These are phyloP conservation scores for Eupithecia vulgata DNA, from an alignment of 2,888 invertebrate species.

Conservation along the genomic window DNA sequence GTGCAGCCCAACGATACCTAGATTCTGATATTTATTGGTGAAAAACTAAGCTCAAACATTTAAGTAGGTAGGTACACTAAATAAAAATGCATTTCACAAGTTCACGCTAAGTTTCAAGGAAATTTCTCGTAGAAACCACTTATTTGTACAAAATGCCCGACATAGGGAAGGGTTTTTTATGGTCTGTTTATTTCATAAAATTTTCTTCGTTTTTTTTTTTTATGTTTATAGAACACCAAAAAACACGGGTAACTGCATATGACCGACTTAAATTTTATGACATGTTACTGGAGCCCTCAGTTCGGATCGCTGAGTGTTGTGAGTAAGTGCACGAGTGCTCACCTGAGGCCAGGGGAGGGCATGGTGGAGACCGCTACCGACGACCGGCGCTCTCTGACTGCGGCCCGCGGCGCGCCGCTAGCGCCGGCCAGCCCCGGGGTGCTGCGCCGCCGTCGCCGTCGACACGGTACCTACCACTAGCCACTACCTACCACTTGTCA, in stretches of 20 bases:
- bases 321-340: conserved; percentile 12
- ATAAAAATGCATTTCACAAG: not conserved
- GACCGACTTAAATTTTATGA: not conserved
- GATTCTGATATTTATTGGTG: not conserved
- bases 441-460: too few relatives aligned
- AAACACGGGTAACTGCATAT: too few relatives aligned
- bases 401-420: not conserved
- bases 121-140: not conserved
- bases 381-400: conserved; percentile 11
- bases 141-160: not conserved
- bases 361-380: conserved; percentile 44
- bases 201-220: too few relatives aligned
- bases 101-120: not conserved
- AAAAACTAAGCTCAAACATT: not conserved
- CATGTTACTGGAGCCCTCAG: not conserved
- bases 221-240: too few relatives aligned
- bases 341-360: conserved; percentile 32
- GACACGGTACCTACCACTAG: not conserved
- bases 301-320: not conserved
- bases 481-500: not conserved
- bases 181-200: too few relatives aligned
- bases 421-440: not conserved
- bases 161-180: not conserved
- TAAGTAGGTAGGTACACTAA: not conserved
- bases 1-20: not conserved